phyloP scores from a whole-genome alignment of 2,113 vertebrate species.

The Orientallactaga bullata region DNA sequence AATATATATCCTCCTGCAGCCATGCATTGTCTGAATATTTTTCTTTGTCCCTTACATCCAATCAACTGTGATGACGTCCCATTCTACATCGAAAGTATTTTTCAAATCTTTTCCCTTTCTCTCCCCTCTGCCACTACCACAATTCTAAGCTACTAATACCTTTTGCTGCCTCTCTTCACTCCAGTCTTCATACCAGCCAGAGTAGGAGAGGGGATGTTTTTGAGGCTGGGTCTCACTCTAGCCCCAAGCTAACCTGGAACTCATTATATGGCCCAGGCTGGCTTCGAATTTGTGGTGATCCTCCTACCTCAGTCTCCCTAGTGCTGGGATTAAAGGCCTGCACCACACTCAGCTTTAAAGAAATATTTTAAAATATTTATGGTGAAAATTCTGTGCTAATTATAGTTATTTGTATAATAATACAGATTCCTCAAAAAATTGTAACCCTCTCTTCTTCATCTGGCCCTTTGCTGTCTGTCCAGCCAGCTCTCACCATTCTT shows the following conservation, averaged over 20 bases:
- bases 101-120: neutral
- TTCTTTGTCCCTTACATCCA: neutral
- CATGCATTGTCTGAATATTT: neutral
- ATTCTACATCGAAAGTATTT: neutral
- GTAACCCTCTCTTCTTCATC: neutral
- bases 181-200: neutral
- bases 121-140: neutral
- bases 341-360: neutral
- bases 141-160: neutral
- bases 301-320: too few relatives aligned
- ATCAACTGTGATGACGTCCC: neutral
- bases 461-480: neutral
- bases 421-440: neutral
- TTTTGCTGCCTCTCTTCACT: neutral
- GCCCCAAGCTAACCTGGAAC: too few relatives aligned
- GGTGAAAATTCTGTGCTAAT: slow-evolving; percentile 5
- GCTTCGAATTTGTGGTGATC: too few relatives aligned
- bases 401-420: neutral
- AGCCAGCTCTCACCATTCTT: neutral
- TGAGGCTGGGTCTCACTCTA: too few relatives aligned
- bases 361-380: neutral
- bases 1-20: neutral
- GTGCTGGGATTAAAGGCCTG: too few relatives aligned
- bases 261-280: too few relatives aligned
- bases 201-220: too few relatives aligned